Evolutionary conservation across 2,888 invertebrate genomes (phyloP).

Genomic region (Drosophila ochracea): DNA sequence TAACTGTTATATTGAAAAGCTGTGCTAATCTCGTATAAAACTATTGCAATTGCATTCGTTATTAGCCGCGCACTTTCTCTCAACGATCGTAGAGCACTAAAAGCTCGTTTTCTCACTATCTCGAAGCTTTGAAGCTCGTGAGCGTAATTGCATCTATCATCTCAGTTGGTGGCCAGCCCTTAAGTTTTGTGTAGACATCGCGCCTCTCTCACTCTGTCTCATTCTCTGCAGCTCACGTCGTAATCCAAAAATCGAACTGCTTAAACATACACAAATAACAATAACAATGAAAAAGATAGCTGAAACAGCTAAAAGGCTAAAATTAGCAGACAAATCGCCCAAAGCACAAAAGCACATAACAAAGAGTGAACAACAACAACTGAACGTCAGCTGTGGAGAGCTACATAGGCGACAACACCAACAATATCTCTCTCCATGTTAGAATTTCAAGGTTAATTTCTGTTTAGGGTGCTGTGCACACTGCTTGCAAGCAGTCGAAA

Average conservation of each 20-base stretch:
- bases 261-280: conserved; percentile 35
- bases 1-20: conserved; percentile 18
- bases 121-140: not conserved
- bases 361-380: not conserved
- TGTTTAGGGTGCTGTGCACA: conserved; percentile 23
- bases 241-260: conserved; percentile 49
- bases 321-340: conserved; percentile 65
- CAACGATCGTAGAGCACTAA: not conserved
- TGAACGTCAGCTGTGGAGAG: conserved; percentile 19
- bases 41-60: not conserved
- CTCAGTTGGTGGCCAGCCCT: conserved; percentile 3
- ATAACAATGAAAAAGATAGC: conserved; percentile 38
- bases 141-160: not conserved
- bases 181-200: not conserved
- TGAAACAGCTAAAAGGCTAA: conserved; percentile 77
- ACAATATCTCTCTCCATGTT: conserved; percentile 4
- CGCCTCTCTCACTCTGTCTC: not conserved
- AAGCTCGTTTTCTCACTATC: not conserved
- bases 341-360: conserved; percentile 13
- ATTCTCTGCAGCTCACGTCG: conserved; percentile 38
- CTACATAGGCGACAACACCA: conserved; percentile 50
- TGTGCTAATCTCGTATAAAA: conserved; percentile 4
- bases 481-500: conserved; percentile 47
- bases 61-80: not conserved
- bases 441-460: conserved; percentile 65